phyloP scores from a whole-genome alignment of 2,797 vertebrate genomes.

The Trachurus trachurus region DNA sequence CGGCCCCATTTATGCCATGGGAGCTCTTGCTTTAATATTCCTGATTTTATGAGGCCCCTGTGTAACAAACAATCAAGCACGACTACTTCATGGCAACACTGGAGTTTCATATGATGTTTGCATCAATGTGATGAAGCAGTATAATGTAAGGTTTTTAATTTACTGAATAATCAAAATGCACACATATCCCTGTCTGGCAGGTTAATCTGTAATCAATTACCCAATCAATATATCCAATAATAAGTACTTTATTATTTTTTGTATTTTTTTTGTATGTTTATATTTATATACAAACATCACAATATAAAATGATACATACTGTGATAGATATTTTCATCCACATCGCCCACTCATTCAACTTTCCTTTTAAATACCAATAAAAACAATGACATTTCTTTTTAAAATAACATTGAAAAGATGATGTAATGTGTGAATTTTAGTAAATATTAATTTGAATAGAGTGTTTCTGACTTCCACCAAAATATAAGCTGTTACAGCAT shows the following conservation, averaged over 20 bases:
- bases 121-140: constrained; percentile 5
- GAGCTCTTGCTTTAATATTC: constrained; percentile 4
- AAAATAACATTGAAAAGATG: constrained; percentile 1
- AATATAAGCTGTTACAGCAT: constrained; percentile 42
- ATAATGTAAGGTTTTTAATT: constrained; percentile 1
- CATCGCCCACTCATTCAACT: background rate
- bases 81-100: background rate
- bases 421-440: constrained; percentile 30
- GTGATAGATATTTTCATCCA: constrained; percentile 16
- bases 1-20: background rate
- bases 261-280: no score
- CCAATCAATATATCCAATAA: constrained; percentile 30
- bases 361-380: constrained; percentile 13
- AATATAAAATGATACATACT: constrained; percentile 36
- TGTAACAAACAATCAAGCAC: background rate
- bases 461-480: constrained; percentile 25
- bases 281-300: constrained; percentile 12
- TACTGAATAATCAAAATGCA: constrained; percentile 11
- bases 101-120: background rate
- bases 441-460: constrained; percentile 34
- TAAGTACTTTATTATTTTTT: background rate
- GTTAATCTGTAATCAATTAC: constrained; percentile 18
- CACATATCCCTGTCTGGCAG: background rate
- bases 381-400: background rate
- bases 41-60: background rate